Evolutionary conservation across 2,888 invertebrate species (phyloP).

Genomic region (Hermaeophaga mercurialis): DNA sequence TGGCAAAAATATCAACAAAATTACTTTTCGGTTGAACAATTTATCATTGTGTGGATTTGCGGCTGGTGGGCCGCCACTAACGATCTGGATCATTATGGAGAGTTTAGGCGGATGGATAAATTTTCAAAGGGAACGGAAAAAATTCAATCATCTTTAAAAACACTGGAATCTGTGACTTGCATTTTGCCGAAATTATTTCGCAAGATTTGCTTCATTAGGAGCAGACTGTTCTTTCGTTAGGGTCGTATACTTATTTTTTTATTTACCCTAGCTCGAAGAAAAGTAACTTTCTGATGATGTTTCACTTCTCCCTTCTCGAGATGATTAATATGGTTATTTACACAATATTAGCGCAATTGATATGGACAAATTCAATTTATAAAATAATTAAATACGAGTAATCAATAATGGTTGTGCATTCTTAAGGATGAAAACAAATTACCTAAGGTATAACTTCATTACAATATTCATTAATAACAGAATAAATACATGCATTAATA

Average conservation of each 20-base stretch:
- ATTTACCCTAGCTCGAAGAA: slow-evolving; percentile 17
- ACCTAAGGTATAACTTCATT: no score
- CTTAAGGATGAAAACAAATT: no score
- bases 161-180: slow-evolving; percentile 31
- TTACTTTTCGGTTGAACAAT: slow-evolving; percentile 42
- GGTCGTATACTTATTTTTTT: slow-evolving; percentile 20
- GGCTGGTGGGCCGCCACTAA: slow-evolving; percentile 43
- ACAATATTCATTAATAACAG: no score
- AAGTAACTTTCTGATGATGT: slow-evolving; percentile 19
- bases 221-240: slow-evolving; percentile 19
- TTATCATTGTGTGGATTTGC: slow-evolving; percentile 48
- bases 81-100: slow-evolving; percentile 50
- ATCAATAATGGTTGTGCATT: no score
- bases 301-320: slow-evolving; percentile 6
- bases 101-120: slow-evolving; percentile 24
- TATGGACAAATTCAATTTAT: background rate
- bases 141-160: slow-evolving; percentile 39
- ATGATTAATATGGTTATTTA: slow-evolving; percentile 6
- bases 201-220: slow-evolving; percentile 28
- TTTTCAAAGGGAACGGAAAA: slow-evolving; percentile 30
- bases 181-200: slow-evolving; percentile 26
- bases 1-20: slow-evolving; percentile 39
- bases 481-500: no score
- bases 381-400: slow-evolving; percentile 2
- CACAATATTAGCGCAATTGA: background rate